Percentiles rank a stretch among this genome's conserved stretches.
Conservation (phyloP, 2,888 invertebrate species). For the Agrilus biguttatus region DNA sequence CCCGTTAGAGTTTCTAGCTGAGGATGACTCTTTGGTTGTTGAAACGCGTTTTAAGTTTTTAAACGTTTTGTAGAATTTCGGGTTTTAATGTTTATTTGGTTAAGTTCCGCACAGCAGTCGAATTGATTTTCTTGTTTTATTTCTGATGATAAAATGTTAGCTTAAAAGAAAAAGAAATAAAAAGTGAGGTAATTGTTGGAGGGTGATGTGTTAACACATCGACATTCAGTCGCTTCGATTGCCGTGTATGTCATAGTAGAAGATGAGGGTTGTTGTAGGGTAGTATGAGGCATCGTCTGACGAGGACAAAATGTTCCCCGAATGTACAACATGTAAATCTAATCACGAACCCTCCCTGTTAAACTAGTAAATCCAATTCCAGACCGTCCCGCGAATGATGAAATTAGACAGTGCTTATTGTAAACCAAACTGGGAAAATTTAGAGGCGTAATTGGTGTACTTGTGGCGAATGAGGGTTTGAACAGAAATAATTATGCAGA, state of each 20-base stretch:
- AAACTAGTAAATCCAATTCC: conserved; percentile 36
- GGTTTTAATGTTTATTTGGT: no score
- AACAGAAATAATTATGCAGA: conserved; percentile 32
- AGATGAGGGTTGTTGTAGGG: conserved; percentile 12
- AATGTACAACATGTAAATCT: conserved; percentile 32
- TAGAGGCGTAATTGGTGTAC: conserved; percentile 31
- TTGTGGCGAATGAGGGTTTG: conserved; percentile 25
- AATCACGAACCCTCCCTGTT: conserved; percentile 32
- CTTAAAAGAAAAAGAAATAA: no score
- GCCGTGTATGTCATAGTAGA: conserved; percentile 25
- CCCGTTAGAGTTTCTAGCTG: no score
- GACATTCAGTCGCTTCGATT: no score
- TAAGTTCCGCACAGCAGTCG: no score
- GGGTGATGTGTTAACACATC: no score
- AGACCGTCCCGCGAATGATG: conserved; percentile 31
- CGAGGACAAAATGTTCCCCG: conserved; percentile 15
- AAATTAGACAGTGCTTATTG: conserved; percentile 38
- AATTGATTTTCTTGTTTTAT: no score
- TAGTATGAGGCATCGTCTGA: conserved; percentile 7
- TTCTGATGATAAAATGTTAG: no score
- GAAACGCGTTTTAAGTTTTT: no score
- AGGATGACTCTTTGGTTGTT: no score
- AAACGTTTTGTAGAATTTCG: no score
- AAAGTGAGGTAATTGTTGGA: no score
- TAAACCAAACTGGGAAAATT: conserved; percentile 39